These are phyloP conservation scores for Scaptomyza graminum DNA, from an alignment of 1,140 invertebrate species.

Conservation along the genomic window DNA sequence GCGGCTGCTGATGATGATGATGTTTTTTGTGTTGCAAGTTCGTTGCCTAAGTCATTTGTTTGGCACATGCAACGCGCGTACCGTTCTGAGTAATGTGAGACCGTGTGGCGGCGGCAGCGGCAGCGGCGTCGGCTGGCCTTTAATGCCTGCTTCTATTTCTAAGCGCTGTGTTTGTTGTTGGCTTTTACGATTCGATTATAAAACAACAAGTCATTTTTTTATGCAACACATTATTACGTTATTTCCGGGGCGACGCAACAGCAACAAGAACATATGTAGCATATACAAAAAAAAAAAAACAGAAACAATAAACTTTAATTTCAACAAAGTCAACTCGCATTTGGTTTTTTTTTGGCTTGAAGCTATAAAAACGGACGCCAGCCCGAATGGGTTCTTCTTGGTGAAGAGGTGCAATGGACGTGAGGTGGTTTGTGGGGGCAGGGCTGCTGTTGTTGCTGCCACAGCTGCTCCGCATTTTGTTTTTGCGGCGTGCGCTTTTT, in stretches of 20 bases:
- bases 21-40: constrained; percentile 46
- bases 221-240: constrained; percentile 76
- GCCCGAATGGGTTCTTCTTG: constrained; percentile 22
- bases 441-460: constrained; percentile 8
- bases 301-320: constrained; percentile 72
- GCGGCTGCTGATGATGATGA: constrained; percentile 5
- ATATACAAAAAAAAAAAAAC: no score
- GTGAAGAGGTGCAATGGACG: constrained; percentile 3
- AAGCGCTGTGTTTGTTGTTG: no score
- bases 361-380: constrained; percentile 70
- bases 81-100: constrained; percentile 24
- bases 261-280: background rate
- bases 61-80: constrained; percentile 37
- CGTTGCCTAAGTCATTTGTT: constrained; percentile 62
- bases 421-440: constrained; percentile 9
- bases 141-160: constrained; percentile 43
- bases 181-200: constrained; percentile 77
- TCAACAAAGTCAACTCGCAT: constrained; percentile 46
- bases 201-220: constrained; percentile 71
- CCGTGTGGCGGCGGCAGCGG: background rate
- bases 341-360: constrained; percentile 45
- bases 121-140: constrained; percentile 32
- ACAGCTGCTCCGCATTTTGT: constrained; percentile 27
- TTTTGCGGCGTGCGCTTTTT: constrained; percentile 48
- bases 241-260: constrained; percentile 62